Base-by-base conservation (phyloP, 2,888 invertebrate genomes). In the Allophyes oxyacanthae region DNA sequence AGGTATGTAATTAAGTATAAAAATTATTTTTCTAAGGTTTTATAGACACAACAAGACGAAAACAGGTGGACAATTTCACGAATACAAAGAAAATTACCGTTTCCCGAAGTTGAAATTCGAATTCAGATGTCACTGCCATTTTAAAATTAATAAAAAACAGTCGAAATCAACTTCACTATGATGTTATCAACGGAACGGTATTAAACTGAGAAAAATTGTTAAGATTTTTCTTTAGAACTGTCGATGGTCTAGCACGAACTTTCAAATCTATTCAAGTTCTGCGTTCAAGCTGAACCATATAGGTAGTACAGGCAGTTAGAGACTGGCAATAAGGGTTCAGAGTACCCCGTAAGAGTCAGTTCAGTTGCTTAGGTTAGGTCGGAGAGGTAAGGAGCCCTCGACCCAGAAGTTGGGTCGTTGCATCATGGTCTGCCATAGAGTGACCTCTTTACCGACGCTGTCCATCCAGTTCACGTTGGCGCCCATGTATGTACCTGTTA, bases 361-460 rank as follows among this genome's bases (percentile, higher is more conserved):
- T 85, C 68, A 93, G 75, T 92, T 92, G 77, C 85, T 90, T 52
- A 97, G 94, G 58, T 97, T 97, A 42, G 98, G 96, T 79, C 99
- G 95, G 37, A 99, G 94, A 4, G 97, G 96, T 41, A 99, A 94
- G 59, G 97, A 98, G 57, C 98, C 98, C 90, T 99, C 99, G n/a
- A 99, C 98, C 99, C 99, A 99, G 88, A 98, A 97, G 90, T 98
- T 98, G 30, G 99, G 99, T 63, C 97, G 95, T 82, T 98, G 98
- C 83, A 99, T 92, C 98, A 99, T 99, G 65, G 96, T 97, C 84
- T 98, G 98, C 99, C 99, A 99, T 8, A 99, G 92, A 0, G 96
- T 95, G 30, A 97, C 94, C 89, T 99, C 99, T 79, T 98, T 98
- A 49, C 98, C 98, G 8, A 96, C 95, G 43, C 98, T 98, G 90